phyloP scores from a whole-genome alignment of 1,140 invertebrate species.

The Zaprionus ghesquierei region DNA sequence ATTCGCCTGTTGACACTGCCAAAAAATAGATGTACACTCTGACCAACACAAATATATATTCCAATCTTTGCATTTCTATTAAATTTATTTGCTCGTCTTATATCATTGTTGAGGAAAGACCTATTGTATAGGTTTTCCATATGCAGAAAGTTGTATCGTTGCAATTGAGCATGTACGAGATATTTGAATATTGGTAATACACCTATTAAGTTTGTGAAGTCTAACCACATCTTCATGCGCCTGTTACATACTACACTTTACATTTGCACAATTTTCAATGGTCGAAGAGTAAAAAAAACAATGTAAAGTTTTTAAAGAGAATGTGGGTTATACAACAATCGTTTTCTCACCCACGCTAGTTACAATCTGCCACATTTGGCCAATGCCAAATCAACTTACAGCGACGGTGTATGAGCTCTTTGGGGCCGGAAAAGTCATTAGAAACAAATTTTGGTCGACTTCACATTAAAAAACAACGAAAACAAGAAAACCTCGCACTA shows the following conservation, averaged over 20 bases:
- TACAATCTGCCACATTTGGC: slow-evolving; percentile 33
- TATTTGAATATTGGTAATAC: too few species aligned
- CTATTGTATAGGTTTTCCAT: too few species aligned
- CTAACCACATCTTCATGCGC: not conserved
- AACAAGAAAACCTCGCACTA: slow-evolving; percentile 33
- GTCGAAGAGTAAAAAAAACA: not conserved
- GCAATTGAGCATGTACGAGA: too few species aligned
- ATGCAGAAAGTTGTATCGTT: too few species aligned
- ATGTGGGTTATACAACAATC: slow-evolving; percentile 33
- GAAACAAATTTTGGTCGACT: slow-evolving; percentile 27
- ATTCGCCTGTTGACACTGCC: too few species aligned
- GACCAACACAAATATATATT: too few species aligned
- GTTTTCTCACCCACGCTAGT: slow-evolving; percentile 30
- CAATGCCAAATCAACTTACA: slow-evolving; percentile 32
- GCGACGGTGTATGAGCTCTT: slow-evolving; percentile 8
- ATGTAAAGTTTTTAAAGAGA: slow-evolving; percentile 4
- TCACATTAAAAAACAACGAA: slow-evolving; percentile 5
- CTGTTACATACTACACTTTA: too few species aligned
- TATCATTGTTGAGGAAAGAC: too few species aligned
- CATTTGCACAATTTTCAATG: not conserved
- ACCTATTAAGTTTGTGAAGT: not conserved
- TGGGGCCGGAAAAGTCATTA: slow-evolving; percentile 37
- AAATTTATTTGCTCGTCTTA: too few species aligned
- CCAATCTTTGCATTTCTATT: too few species aligned
- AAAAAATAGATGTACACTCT: too few species aligned